Base-by-base conservation (phyloP, 2,888 invertebrate genomes). In the Eupithecia abbreviata region DNA sequence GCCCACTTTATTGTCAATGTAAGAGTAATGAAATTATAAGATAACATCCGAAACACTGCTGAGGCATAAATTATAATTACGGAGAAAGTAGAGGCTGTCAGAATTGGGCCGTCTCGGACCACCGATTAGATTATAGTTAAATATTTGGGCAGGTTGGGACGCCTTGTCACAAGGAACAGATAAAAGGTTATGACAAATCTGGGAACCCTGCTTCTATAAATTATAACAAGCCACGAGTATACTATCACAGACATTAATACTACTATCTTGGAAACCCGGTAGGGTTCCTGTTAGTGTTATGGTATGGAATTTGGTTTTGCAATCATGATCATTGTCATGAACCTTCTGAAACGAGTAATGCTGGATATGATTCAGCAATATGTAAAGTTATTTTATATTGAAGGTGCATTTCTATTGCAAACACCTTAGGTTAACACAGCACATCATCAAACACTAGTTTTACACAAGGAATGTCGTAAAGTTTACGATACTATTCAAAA, bases 21-120 rank as follows among this genome's bases (percentile, higher is more conserved):
- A 86, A 84, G 82, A 79, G 82, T 86, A 87, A 87, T 87, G 84
- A 88, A 86, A 88, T 87, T 86, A 88, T 86, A 75, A 81, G 81
- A 83, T 82, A 82, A 79, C 79, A 80, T 80, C 82, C 76, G 76
- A 80, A 75, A 79, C 75, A 73, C 68, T 66, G 66, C 42, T 83
- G 83, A 83, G 87, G 85, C 89, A 92, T 93, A 93, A 93, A 92
- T 93, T 92, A 93, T 92, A 93, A 93, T 93, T 92, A 92, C 75
- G 90, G 94, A 86, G 93, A 94, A 94, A 94, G 94, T 92, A 87
- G 76, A 69, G 78, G 78, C 82, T 80, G 82, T 82, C 80, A 80
- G 77, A 81, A 82, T 79, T 75, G 80, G 82, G 81, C 84, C 87
- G 84, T 85, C 83, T 82, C 77, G 74, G 78, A 76, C 75, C 79